Evolutionary conservation across 2,888 invertebrate genomes (phyloP), one percentile per base, ranked within the genome.

Genomic region (Trachelus stipa): DNA sequence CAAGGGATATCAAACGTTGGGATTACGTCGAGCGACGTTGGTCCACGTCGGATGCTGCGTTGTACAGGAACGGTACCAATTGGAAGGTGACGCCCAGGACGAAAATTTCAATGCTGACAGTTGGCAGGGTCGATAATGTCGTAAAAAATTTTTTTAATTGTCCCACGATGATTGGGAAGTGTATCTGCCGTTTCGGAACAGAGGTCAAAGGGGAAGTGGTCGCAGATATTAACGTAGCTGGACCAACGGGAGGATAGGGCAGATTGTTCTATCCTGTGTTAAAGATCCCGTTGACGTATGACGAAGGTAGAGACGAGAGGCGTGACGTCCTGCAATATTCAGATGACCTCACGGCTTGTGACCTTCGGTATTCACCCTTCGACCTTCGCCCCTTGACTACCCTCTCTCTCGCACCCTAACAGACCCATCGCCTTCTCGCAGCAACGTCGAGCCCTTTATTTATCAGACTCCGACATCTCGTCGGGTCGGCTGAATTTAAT

Each of bases 401-500:
- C 56, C 23, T 23, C 15, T 56, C 56, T 9, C 6, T 23, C 23
- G 23, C 56, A 56, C 56, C 56, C 56, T 56, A 15, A 40, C 40
- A 6, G 40, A 15, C 15, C 6, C 3, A 69, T 79, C 78, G 83
- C 81, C 79, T 75, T 81, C 11, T 81, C 68, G 71, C 68, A 78
- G 81, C 74, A 83, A 82, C 74, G 77, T 76, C 76, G 80, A 85
- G 83, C 86, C 84, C 83, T 87, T 88, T 87, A 86, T 87, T 88
- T 87, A 87, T 87, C 87, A 87, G 86, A 77, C 84, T 86, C 86
- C 85, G 87, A 87, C 87, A 86, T 87, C 86, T 83, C 86, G 85
- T 84, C 81, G 84, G 85, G 84, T 82, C 82, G 82, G 84, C 84
- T 79, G 84, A 83, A 87, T 87, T 87, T 87, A 88, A 87, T 87